A percentile compares a stretch with the other conserved stretches of the same genome.
Conservation (phyloP, 2,113 vertebrate genomes). For the Rafetus swinhoei region DNA sequence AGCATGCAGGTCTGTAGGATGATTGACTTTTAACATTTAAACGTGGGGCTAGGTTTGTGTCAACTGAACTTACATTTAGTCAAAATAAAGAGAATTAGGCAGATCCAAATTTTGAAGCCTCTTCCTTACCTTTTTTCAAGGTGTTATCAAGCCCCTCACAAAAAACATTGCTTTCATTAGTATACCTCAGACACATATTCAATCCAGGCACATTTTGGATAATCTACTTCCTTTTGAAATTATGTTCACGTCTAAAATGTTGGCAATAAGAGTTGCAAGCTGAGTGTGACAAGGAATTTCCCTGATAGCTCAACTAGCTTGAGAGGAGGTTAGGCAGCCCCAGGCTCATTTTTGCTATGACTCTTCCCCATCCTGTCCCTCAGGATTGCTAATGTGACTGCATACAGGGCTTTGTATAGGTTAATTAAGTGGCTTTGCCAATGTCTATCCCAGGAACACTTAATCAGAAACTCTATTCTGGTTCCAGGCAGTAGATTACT, state of each 20-base stretch:
- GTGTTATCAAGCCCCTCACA: background rate
- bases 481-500: background rate
- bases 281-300: background rate
- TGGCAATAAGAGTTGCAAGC: background rate
- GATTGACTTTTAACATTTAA: background rate
- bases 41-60: background rate
- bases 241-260: background rate
- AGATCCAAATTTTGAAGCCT: background rate
- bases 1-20: accelerated
- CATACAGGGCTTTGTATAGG: background rate
- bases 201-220: background rate
- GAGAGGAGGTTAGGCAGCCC: background rate
- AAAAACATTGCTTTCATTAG: background rate
- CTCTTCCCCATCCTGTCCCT: background rate
- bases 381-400: background rate
- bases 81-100: background rate
- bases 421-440: background rate
- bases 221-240: background rate
- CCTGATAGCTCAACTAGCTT: background rate
- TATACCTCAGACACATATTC: background rate
- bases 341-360: background rate
- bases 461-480: background rate
- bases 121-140: background rate
- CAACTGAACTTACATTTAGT: background rate
- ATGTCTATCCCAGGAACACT: background rate